Evolutionary conservation across 2,888 invertebrate genomes (phyloP).

Genomic region (Callyntrura guangdongensis): DNA sequence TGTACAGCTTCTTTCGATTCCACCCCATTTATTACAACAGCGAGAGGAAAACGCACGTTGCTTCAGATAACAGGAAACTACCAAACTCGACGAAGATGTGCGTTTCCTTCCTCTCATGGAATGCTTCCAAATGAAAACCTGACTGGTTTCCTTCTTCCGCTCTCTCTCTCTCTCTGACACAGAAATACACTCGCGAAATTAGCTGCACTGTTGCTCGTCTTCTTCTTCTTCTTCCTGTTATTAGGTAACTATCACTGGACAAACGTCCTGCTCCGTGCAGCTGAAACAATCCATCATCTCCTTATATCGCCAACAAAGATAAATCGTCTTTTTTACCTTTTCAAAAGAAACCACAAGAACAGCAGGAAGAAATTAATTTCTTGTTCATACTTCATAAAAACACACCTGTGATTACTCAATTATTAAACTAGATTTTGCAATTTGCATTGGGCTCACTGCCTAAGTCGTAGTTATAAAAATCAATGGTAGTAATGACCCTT

Average conservation of each 20-base stretch:
- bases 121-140: neutral
- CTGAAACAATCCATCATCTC: conserved; percentile 54
- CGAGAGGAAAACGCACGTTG: conserved; percentile 11
- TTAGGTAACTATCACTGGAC: conserved; percentile 29
- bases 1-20: conserved; percentile 45
- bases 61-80: conserved; percentile 19
- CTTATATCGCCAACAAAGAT: neutral
- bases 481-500: conserved; percentile 74
- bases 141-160: conserved; percentile 26
- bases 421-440: conserved; percentile 55
- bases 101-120: conserved; percentile 2
- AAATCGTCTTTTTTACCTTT: conserved; percentile 23
- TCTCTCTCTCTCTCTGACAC: neutral
- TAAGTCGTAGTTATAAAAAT: conserved; percentile 25
- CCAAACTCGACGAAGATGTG: conserved; percentile 31
- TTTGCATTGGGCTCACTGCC: conserved; percentile 38
- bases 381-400: conserved; percentile 6
- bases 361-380: conserved; percentile 55
- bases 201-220: neutral
- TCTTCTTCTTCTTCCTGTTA: neutral
- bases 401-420: conserved; percentile 26
- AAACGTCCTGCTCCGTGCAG: conserved; percentile 38
- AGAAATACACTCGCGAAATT: too few species aligned
- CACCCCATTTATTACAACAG: conserved; percentile 58
- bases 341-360: conserved; percentile 51